Evolutionary conservation across 2,797 vertebrate genomes (phyloP), one percentile per base, ranked within the genome.

Genomic region (Scleropages formosus): DNA sequence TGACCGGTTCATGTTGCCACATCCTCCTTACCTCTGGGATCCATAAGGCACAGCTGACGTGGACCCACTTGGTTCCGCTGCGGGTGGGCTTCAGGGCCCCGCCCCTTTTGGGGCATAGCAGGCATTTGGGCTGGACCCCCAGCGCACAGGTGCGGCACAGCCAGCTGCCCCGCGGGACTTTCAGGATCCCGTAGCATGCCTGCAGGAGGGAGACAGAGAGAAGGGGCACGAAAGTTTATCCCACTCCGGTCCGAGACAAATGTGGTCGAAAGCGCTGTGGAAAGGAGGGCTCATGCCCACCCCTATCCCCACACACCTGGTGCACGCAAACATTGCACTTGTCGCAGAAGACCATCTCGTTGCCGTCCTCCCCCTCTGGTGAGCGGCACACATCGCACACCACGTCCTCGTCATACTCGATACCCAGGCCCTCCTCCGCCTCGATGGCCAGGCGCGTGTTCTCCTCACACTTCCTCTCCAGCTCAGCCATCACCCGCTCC

Each of bases 21-120:
- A 46, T 16, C n/a, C 16, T 16, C 44, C 89, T 89, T 87, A 98
- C 96, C 94, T 98, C 96, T 46, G 96, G 96, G 87, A 98, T 97
- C 96, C 96, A 98, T 93, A 98, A 96, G 91, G 96, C 96, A 90
- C 96, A 98, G 93, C 96, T 98, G 88, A 98, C 96, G 49, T 98
- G 96, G 90, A 98, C 94, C 96, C 96, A 98, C 85, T 98, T 97
- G 6, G 96, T 98, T 87, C 96, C 96, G 80, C 96, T 98, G 75
- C 96, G 93, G 68, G 96, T 98, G 82, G 96, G 96, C 81, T 98
- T 98, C 83, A 98, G 91, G 26, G 96, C 96, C 75, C 96, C 96
- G 8, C 96, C 96, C 83, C 95, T 93, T 89, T 96, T 98, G 75
- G 96, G 96, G 84, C 96, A 98, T 75, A 98, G 95, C 80, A 98